Evolutionary conservation across 2,113 vertebrate species (phyloP), one percentile per base, ranked within the genome.

Genomic region (Ailurus styani): DNA sequence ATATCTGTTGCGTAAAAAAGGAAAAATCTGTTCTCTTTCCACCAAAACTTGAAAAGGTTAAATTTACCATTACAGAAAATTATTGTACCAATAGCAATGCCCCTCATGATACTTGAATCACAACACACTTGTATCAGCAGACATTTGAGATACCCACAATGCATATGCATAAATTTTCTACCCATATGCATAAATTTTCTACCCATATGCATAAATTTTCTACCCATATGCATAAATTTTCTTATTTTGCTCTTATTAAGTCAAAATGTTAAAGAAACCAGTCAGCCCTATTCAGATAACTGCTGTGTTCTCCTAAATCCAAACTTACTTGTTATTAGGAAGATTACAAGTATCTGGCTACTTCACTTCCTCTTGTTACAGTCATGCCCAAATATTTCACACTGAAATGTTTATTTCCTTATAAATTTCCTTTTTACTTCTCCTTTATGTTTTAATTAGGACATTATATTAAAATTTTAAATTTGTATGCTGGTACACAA

Each of bases 251-350:
- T 62, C 52, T 93, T 73, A 66, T 37, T 90, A 57, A 57, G 55
- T 72, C 47, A 93, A 89, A 93, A 93, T 4, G n/a, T 77, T 83
- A 95, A 66, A 95, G 47, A 86, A 91, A 88, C 25, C 15, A 34
- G 17, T 66, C 37, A 87, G 9, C 10, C 60, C 15, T 68, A 42
- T 23, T 96, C 40, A 90, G 40, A 3, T 25, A 82, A 70, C 12
- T 96, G 45, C 54, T 75, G 15, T 23, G 42, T 77, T 87, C 40
- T 90, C 75, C 90, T 77, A 88, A 87, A 90, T 34, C 3, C n/a
- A 88, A 91, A 57, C 21, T 17, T 77, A n/a, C 2, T 84, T 57
- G 66, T 64, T 85, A 10, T 17, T 17, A 91, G 75, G 55, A 25
- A 86, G 37, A 2, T 78, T 55, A 47, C 42, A 95, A 40, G 54